Percentiles rank a stretch among this genome's conserved stretches.
Conservation (phyloP, 2,113 vertebrate species). For the Phrynocephalus versicolor region DNA sequence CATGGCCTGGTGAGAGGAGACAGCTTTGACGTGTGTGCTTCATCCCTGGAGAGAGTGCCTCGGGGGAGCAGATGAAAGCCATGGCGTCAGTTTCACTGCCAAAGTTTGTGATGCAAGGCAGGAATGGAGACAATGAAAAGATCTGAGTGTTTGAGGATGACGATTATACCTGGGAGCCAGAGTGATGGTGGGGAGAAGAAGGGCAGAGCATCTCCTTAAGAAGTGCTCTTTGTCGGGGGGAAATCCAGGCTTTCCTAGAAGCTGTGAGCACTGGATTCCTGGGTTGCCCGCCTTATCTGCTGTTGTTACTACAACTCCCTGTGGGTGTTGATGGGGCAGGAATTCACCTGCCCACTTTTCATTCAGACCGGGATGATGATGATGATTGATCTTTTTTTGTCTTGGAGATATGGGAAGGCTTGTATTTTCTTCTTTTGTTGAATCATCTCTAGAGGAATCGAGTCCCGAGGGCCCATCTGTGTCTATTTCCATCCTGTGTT, state of each 20-base stretch:
- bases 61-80: background rate
- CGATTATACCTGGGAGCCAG: background rate
- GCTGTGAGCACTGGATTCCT: background rate
- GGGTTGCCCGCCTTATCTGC: background rate
- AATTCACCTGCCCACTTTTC: background rate
- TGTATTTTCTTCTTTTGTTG: too few species aligned
- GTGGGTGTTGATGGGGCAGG: background rate
- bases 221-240: background rate
- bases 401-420: too few species aligned
- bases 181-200: too few species aligned
- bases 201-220: background rate
- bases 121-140: background rate
- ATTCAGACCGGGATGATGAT: too few species aligned
- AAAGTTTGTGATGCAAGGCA: background rate
- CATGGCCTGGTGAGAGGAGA: background rate
- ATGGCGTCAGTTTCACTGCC: background rate
- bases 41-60: background rate
- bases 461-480: slow-evolving; percentile 44
- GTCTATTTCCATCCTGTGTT: slow-evolving; percentile 42
- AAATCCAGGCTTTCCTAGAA: background rate
- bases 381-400: too few species aligned
- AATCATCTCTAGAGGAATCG: slow-evolving; percentile 14
- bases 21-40: background rate
- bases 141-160: background rate
- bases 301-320: too few species aligned